Conservation (phyloP, 2,113 vertebrate genomes). For the Nesoenas mayeri region DNA sequence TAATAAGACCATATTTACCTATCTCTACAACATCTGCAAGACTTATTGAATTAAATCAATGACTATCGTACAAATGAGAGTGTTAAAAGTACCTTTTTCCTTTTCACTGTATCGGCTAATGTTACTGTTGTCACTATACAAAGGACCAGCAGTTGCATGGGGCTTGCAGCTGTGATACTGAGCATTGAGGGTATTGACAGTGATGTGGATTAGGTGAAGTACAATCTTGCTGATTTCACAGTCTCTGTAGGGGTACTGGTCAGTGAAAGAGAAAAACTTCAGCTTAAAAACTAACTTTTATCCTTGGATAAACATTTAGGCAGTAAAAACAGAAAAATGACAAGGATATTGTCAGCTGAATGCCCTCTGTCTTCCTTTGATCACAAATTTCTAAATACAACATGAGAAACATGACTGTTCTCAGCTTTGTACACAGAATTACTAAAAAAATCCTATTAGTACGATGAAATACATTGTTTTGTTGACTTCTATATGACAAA, state of each 20-base stretch:
- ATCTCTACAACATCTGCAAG: neutral
- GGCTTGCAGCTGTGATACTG: slow-evolving; percentile 99
- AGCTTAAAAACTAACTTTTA: slow-evolving; percentile 35
- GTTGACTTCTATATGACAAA: neutral
- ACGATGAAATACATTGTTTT: neutral
- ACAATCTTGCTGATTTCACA: slow-evolving; percentile 95
- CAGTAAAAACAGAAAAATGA: slow-evolving; percentile 14
- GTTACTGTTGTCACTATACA: slow-evolving; percentile 98
- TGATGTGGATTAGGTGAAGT: slow-evolving; percentile 96
- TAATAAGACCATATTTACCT: neutral
- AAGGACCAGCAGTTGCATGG: slow-evolving; percentile 91
- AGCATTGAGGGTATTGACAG: slow-evolving; percentile 96
- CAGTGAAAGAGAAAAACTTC: slow-evolving; percentile 41
- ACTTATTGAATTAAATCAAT: neutral
- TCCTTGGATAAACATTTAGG: slow-evolving; percentile 21
- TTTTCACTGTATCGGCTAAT: slow-evolving; percentile 98
- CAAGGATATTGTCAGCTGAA: neutral
- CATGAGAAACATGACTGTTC: neutral
- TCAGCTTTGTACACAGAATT: neutral
- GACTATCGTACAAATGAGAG: neutral
- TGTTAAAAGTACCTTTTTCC: slow-evolving; percentile 87
- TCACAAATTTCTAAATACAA: neutral
- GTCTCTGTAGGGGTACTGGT: slow-evolving; percentile 96
- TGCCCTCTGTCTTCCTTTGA: neutral
- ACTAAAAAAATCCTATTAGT: neutral